phyloP scores from a whole-genome alignment of 2,797 vertebrate species.

The Mallotus villosus region DNA sequence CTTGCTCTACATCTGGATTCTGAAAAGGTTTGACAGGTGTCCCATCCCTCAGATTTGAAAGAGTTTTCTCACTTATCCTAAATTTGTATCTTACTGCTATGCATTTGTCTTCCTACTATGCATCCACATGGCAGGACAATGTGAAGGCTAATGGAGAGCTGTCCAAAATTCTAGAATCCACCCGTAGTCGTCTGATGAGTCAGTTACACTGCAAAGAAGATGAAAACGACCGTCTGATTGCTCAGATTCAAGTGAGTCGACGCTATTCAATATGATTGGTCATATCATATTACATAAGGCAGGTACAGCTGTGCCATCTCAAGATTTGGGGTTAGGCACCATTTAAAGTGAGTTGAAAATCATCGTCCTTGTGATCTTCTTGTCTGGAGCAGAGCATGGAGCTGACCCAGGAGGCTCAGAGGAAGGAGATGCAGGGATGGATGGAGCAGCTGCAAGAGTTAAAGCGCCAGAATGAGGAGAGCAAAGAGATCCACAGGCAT shows the following conservation, averaged over 20 bases:
- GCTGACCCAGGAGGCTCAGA: constrained; percentile 48
- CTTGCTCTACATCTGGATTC: constrained; percentile 78
- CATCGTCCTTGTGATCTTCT: not conserved
- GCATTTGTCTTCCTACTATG: not conserved
- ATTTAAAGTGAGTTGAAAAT: no score
- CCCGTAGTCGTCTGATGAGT: constrained; percentile 77
- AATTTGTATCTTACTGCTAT: not conserved
- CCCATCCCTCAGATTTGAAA: no score
- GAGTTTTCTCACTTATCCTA: not conserved
- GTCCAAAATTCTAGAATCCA: constrained; percentile 79
- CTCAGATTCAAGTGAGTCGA: constrained; percentile 78
- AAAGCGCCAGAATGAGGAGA: constrained; percentile 43
- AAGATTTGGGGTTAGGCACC: no score
- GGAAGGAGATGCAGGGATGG: constrained; percentile 37
- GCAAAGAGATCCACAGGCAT: constrained; percentile 37
- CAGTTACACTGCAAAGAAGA: constrained; percentile 80
- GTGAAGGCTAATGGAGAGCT: constrained; percentile 75
- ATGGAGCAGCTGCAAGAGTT: constrained; percentile 46
- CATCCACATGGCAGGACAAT: constrained; percentile 71
- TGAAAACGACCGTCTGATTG: constrained; percentile 74
- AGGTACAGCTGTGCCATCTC: no score
- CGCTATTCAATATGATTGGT: not conserved
- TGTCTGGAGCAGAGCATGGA: constrained; percentile 58
- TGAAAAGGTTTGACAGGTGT: constrained; percentile 79
- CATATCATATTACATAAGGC: not conserved